phyloP scores from a whole-genome alignment of 1,140 invertebrate species.

The Solenopsis invicta region DNA sequence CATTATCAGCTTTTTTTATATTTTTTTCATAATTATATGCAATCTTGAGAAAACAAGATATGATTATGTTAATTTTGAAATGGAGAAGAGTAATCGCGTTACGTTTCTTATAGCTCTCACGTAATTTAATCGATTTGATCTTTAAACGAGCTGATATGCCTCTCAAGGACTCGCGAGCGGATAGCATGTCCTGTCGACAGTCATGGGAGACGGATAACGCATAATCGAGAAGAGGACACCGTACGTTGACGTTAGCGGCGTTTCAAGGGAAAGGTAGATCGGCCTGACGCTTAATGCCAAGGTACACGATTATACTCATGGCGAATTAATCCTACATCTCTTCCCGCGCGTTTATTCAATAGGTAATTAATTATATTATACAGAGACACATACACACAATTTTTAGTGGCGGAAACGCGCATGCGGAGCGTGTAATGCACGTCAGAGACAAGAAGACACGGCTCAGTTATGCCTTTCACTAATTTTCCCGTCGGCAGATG shows the following conservation, averaged over 20 bases:
- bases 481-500: slow-evolving; percentile 11
- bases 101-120: not conserved
- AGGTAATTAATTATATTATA: slow-evolving; percentile 29
- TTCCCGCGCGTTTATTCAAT: not conserved
- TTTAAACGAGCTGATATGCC: not conserved
- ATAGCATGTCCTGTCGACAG: not conserved
- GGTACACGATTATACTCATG: slow-evolving; percentile 32
- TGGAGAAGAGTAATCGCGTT: not conserved
- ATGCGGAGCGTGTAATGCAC: not conserved
- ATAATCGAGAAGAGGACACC: slow-evolving; percentile 13
- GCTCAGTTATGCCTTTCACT: slow-evolving; percentile 35
- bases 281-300: slow-evolving; percentile 69
- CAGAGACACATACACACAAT: not conserved
- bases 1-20: not conserved
- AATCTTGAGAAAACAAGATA: not conserved
- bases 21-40: not conserved
- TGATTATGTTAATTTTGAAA: slow-evolving; percentile 14
- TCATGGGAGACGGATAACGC: slow-evolving; percentile 3
- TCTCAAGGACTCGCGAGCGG: not conserved
- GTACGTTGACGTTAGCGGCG: slow-evolving; percentile 45
- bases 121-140: not conserved
- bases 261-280: slow-evolving; percentile 77
- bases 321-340: slow-evolving; percentile 18
- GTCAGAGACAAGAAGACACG: not conserved
- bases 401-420: not conserved